A percentile compares a stretch with the other conserved stretches of the same genome.
Evolutionary conservation across 2,888 invertebrate genomes (phyloP).

Genomic region (Ptychoptera albimana): DNA sequence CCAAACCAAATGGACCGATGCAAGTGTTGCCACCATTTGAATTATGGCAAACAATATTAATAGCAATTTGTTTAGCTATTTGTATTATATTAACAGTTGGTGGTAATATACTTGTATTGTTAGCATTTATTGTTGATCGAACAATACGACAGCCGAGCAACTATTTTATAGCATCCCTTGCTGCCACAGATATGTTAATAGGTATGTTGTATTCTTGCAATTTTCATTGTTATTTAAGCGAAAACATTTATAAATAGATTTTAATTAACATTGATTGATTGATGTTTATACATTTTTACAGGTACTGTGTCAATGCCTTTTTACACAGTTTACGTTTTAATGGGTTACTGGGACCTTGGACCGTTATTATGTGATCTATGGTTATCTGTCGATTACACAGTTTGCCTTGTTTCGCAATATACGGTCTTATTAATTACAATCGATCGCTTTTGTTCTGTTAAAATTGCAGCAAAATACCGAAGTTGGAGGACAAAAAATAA

Average conservation of each 20-base stretch:
- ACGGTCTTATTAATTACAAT: constrained; percentile 97
- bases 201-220: constrained; percentile 32
- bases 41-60: constrained; percentile 76
- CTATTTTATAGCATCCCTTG: constrained; percentile 97
- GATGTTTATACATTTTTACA: constrained; percentile 26
- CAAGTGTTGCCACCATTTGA: constrained; percentile 71
- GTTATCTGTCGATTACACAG: constrained; percentile 98
- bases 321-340: constrained; percentile 92
- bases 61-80: constrained; percentile 71
- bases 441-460: constrained; percentile 96
- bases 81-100: constrained; percentile 86
- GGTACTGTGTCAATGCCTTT: constrained; percentile 97
- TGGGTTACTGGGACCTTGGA: constrained; percentile 94
- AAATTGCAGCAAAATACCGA: constrained; percentile 92
- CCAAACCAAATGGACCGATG: constrained; percentile 19
- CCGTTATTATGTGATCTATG: constrained; percentile 92
- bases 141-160: constrained; percentile 94
- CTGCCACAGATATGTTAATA: constrained; percentile 92
- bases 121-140: constrained; percentile 89
- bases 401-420: constrained; percentile 96
- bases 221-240: not conserved
- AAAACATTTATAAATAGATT: too few species aligned
- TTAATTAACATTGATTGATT: not conserved
- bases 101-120: constrained; percentile 87
- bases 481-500: constrained; percentile 91